Evolutionary conservation across 2,113 vertebrate species (phyloP), one percentile per base, ranked within the genome.

Genomic region (Vidua chalybeata): DNA sequence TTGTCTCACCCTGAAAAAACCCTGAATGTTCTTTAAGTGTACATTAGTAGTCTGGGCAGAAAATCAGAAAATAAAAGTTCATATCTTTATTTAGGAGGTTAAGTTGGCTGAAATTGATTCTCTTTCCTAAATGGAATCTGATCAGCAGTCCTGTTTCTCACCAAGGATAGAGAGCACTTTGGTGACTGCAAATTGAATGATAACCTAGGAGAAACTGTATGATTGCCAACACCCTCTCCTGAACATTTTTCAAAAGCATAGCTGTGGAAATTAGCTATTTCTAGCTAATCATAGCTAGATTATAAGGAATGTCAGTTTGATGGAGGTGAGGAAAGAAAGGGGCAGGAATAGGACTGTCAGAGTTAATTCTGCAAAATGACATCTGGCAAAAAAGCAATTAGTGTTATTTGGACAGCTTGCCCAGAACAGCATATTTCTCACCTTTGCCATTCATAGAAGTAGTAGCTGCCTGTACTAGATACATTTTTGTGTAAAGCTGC

Each of bases 201-300:
- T 61, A 62, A 76, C 75, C n/a, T 63, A 58, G 24, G 23, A 90
- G 54, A 88, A 92, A 77, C 2, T 41, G 24, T 23, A 45, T 59
- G 26, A 68, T 55, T 91, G 84, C 49, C 71, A 82, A 69, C 59
- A 73, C 52, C 8, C 31, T 76, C 13, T 86, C 18, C n/a, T 69
- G 75, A 85, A 66, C 28, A 43, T 73, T 66, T 76, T 12, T 91
- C 71, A 91, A 62, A 90, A 80, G 20, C 54, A 24, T 76, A 69
- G 54, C 63, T 74, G 55, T 80, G 54, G 66, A 92, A 93, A 90
- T 83, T 77, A 83, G 41, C 79, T 88, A 58, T 87, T 93, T 95
- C 67, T 95, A 69, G 30, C 15, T 94, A 94, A 94, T 89, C 88
- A 58, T 90, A 83, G 22, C 27, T 92, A 85, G 51, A 84, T 88